Percentiles rank a stretch among this genome's conserved stretches.
phyloP scores from a whole-genome alignment of 2,888 invertebrate species.

The Mythimna loreyi region DNA sequence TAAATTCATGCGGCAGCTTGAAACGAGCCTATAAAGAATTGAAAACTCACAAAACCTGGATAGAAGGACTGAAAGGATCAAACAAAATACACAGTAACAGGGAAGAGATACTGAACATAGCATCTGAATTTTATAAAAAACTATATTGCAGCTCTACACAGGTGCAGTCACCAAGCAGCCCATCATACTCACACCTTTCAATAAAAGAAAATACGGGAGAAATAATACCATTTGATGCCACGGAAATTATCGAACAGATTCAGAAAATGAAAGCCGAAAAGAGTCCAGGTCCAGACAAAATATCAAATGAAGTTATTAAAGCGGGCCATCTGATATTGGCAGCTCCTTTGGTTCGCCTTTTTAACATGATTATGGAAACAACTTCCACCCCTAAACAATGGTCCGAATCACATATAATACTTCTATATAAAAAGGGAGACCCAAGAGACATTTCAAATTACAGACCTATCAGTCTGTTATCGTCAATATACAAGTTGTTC shows the following conservation, averaged over 20 bases:
- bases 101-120: not conserved
- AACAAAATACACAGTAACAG: not conserved
- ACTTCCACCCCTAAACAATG: not conserved
- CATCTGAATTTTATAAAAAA: not conserved
- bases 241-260: too few species aligned
- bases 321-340: not conserved
- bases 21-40: not conserved
- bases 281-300: not conserved
- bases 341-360: not conserved
- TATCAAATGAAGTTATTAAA: not conserved
- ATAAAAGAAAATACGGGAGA: not conserved
- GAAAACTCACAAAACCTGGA: not conserved
- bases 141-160: not conserved
- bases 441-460: too few species aligned
- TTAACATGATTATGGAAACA: not conserved
- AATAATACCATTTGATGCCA: not conserved
- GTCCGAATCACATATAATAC: not conserved
- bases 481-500: not conserved
- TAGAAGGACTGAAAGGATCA: not conserved
- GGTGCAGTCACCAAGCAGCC: too few species aligned
- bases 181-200: not conserved
- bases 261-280: not conserved
- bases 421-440: too few species aligned
- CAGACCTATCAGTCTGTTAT: not conserved
- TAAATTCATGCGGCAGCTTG: not conserved